Evolutionary conservation across 92 coral and sea anemone species (phyloP).

Genomic region (Pocillopora grandis): DNA sequence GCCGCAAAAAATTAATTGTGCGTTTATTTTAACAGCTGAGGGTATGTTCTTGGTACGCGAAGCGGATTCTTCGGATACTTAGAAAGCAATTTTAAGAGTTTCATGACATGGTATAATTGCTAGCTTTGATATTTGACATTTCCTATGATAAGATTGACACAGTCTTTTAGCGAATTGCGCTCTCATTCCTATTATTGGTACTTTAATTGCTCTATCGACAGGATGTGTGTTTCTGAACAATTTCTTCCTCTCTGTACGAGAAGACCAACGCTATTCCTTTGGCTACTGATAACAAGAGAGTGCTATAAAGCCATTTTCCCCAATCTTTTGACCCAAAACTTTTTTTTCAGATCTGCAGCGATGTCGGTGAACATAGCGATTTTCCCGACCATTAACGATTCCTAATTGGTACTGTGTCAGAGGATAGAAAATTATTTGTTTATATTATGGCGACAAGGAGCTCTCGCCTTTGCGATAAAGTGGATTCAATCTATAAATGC

Average conservation of each 20-base stretch:
- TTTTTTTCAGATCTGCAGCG: neutral
- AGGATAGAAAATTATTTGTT: constrained; percentile 67
- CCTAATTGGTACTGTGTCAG: constrained; percentile 76
- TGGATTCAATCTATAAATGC: constrained; percentile 34
- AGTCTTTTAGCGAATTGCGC: constrained; percentile 67
- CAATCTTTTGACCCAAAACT: neutral
- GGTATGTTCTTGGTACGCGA: neutral
- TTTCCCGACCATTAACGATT: constrained; percentile 53
- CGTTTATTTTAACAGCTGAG: constrained; percentile 11
- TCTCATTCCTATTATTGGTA: constrained; percentile 60
- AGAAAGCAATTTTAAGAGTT: constrained; percentile 51
- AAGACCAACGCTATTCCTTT: neutral
- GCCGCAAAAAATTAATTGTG: neutral
- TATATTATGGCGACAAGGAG: constrained; percentile 71
- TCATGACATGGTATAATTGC: constrained; percentile 72
- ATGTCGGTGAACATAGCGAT: constrained; percentile 20
- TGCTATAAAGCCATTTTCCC: too few relatives aligned
- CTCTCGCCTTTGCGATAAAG: constrained; percentile 38
- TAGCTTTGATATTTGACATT: constrained; percentile 77
- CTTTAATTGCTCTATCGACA: constrained; percentile 87
- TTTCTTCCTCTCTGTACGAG: constrained; percentile 3
- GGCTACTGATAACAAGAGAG: neutral
- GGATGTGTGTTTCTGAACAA: constrained; percentile 53
- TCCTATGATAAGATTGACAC: constrained; percentile 66
- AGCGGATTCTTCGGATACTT: constrained; percentile 57